These are phyloP conservation scores for Drosophila pachea DNA, from an alignment of 1,140 invertebrate genomes.

Conservation along the genomic window DNA sequence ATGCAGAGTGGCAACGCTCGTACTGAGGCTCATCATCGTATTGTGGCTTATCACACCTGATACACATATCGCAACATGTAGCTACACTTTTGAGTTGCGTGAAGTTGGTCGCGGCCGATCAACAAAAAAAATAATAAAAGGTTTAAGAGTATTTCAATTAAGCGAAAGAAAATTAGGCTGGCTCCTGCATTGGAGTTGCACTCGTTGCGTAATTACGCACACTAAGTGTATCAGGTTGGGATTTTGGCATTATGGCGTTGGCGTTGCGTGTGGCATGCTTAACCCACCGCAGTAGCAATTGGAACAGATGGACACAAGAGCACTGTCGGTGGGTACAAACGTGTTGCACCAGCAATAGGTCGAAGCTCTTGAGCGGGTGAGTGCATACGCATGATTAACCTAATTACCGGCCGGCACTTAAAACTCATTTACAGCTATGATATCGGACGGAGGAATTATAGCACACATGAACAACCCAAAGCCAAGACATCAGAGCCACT, in stretches of 20 bases:
- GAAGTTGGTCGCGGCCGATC: constrained; percentile 37
- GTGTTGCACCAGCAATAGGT: constrained; percentile 1
- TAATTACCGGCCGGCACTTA: constrained; percentile 47
- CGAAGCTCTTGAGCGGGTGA: constrained; percentile 32
- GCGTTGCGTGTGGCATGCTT: constrained; percentile 49
- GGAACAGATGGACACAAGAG: constrained; percentile 44
- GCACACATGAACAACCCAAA: constrained; percentile 20
- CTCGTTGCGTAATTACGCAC: constrained; percentile 61
- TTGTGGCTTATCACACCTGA: too few species aligned
- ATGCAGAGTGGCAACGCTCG: constrained; percentile 5
- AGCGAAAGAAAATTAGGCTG: constrained; percentile 35
- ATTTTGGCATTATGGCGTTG: constrained; percentile 39
- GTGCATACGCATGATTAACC: background rate
- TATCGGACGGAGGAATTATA: constrained; percentile 26
- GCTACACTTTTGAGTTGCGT: background rate
- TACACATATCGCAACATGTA: constrained; percentile 9
- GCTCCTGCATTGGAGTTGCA: constrained; percentile 62
- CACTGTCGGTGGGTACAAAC: constrained; percentile 41
- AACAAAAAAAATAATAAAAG: constrained; percentile 25
- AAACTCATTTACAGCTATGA: constrained; percentile 42
- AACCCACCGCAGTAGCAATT: constrained; percentile 8
- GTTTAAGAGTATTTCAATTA: constrained; percentile 36
- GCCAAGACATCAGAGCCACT: background rate
- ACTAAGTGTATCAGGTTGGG: constrained; percentile 8
- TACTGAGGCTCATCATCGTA: background rate